Base-by-base conservation (phyloP, 1,140 invertebrate species). In the Lucilia sericata region DNA sequence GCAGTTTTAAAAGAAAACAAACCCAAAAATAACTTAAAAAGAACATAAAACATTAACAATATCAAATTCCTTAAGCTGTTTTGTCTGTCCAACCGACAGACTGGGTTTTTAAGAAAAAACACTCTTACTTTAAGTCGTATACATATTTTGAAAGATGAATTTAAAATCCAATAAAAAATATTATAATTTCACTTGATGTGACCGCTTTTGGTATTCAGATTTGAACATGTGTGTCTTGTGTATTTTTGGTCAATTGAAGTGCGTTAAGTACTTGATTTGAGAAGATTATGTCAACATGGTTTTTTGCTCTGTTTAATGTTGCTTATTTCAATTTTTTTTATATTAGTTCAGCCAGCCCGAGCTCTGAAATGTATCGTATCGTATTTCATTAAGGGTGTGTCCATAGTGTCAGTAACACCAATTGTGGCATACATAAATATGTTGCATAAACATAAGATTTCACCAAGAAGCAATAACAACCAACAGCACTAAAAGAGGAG, bases 281-380 rank as follows among this genome's bases (percentile, higher is more conserved):
- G 34, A 19, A 47, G 75, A 78, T 78, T 78, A 47, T 78, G 75
- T 78, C 75, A 78, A 78, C 34, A 47, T 36, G 75, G 42, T 78
- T 78, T 78, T 47, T 47, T 78, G 42, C 14, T 12, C 17, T 47
- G 19, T 42, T 78, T 78, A 4, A 8, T 25, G 12, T 55, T 55
- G 51, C 17, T 65, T 30, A 30, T 30, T 30, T 30, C 3, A 30
- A 30, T 30, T 30, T 30, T 65, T 65, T 65, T 65, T 19, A n/a
- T 65, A 3, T 70, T 21, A 21, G 65, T 25, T 19, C 19, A n/a
- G 42, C 42, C 42, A 42, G 14, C 34, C 36, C 34, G 36, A 78
- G 36, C 34, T 47, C 25, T 30, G 25, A 30, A 30, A 30, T 30
- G 25, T 30, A 30, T n/a, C n/a, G 75, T 78, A 47, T 78, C 75